Conservation (phyloP, 2,113 vertebrate genomes). For the Pteropus alecto region DNA sequence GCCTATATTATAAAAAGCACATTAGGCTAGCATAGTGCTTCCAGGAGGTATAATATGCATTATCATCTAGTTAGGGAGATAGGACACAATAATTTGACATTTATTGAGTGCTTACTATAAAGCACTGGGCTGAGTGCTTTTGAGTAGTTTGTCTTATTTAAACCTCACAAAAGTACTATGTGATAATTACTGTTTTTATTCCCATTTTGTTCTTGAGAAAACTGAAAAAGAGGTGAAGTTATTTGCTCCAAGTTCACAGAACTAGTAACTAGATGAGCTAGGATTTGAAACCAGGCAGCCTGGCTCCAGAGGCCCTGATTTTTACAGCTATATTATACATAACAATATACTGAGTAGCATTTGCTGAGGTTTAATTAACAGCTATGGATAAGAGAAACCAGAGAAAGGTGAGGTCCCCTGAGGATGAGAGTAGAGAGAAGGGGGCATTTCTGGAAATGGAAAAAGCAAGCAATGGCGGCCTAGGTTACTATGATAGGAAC, state of each 20-base stretch:
- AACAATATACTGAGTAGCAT: neutral
- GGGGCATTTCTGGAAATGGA: neutral
- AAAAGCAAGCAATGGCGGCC: neutral
- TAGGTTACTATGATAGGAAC: neutral
- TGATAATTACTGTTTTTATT: constrained; percentile 22
- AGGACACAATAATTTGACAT: neutral
- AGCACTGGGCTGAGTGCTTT: neutral
- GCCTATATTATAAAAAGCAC: neutral
- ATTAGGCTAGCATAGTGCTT: neutral
- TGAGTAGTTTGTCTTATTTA: constrained; percentile 3
- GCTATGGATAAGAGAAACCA: neutral
- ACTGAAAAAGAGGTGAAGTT: constrained; percentile 5
- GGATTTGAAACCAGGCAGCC: constrained; percentile 17
- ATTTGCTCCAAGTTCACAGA: constrained; percentile 1
- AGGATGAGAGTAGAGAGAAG: neutral
- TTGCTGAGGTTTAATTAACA: constrained; percentile 32
- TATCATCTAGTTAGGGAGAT: neutral
- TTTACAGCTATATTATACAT: neutral
- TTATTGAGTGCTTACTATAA: constrained; percentile 16
- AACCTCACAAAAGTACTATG: neutral
- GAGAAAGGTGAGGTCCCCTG: constrained; percentile 1
- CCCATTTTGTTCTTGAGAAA: constrained; percentile 34
- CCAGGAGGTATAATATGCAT: neutral
- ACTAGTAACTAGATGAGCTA: constrained; percentile 17
- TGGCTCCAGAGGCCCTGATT: constrained; percentile 21